Base-by-base conservation (phyloP, 1,140 invertebrate genomes). In the Octopus bimaculoides region DNA sequence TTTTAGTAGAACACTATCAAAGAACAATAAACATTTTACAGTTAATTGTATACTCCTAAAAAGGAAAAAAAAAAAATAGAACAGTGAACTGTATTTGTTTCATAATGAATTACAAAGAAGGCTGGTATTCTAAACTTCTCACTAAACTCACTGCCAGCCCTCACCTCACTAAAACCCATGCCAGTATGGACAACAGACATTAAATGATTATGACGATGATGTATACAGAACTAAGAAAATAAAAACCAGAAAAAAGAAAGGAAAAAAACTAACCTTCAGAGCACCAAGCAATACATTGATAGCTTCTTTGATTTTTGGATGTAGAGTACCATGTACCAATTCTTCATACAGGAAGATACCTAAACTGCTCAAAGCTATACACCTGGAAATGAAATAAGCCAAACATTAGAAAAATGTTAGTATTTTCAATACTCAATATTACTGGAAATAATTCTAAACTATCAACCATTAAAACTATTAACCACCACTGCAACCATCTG, bases 301-400 rank as follows among this genome's bases (percentile, higher is more conserved):
- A 79, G 96, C 95, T 86, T 97, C 94, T 17, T 94, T 93, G 55
- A 96, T 92, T 83, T 94, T 93, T 41, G 93, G 91, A 90, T 96
- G 93, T 80, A 92, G 90, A 79, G 91, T 92, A 79, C 92, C 92
- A 85, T 93, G 92, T 55, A 87, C 88, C 8, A 90, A 81, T 88
- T 96, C 94, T 88, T 94, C 92, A 84, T 96, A 95, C 52, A 96
- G 90, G 91, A 94, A 97, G 86, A 96, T 94, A 8, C 95, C 95
- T 73, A 99, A 92, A 81, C 95, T 94, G 71, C 95, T 96, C 4
- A 98, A 91, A 26, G 96, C 96, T 81, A 97, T 94, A 87, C 95
- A 97, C 79, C 90, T 90, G 83, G 56, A 82, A 79, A 83, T 71
- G 80, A 61, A 80, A 71, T n/a, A 41, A 41, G 26, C 26, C 26